Conservation (phyloP, 2,888 invertebrate genomes). For the Oscheius onirici region DNA sequence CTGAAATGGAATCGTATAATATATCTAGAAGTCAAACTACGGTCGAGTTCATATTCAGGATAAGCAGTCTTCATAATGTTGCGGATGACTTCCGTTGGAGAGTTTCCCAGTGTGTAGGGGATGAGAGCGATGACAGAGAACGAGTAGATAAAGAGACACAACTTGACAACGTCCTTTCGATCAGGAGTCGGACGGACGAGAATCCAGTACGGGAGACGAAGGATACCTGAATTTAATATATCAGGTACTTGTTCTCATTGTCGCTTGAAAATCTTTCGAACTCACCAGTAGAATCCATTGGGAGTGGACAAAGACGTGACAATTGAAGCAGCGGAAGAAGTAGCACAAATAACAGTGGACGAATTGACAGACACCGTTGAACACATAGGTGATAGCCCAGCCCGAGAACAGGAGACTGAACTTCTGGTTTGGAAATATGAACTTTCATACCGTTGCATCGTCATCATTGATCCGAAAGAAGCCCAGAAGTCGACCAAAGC, state of each 20-base stretch:
- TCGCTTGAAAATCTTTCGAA: too few relatives aligned
- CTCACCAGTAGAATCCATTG: slow-evolving; percentile 49
- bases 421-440: background rate
- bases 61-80: slow-evolving; percentile 38
- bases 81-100: slow-evolving; percentile 34
- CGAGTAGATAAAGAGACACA: slow-evolving; percentile 33
- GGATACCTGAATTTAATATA: slow-evolving; percentile 35
- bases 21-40: background rate
- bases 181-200: slow-evolving; percentile 31
- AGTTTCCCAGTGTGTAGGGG: slow-evolving; percentile 39
- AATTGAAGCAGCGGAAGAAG: slow-evolving; percentile 48
- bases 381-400: slow-evolving; percentile 43
- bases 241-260: too few relatives aligned
- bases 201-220: slow-evolving; percentile 47
- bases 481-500: slow-evolving; percentile 40
- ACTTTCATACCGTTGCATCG: slow-evolving; percentile 9
- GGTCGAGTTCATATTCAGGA: slow-evolving; percentile 38
- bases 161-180: slow-evolving; percentile 27
- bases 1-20: background rate
- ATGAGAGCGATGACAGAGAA: slow-evolving; percentile 38
- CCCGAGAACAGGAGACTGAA: slow-evolving; percentile 45
- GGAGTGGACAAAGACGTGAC: slow-evolving; percentile 45
- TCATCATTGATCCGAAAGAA: slow-evolving; percentile 6
- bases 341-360: slow-evolving; percentile 41
- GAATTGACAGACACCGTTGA: slow-evolving; percentile 45